Evolutionary conservation across 1,140 invertebrate species (phyloP), one percentile per base, ranked within the genome.

Genomic region (Drosophila kanapiae): DNA sequence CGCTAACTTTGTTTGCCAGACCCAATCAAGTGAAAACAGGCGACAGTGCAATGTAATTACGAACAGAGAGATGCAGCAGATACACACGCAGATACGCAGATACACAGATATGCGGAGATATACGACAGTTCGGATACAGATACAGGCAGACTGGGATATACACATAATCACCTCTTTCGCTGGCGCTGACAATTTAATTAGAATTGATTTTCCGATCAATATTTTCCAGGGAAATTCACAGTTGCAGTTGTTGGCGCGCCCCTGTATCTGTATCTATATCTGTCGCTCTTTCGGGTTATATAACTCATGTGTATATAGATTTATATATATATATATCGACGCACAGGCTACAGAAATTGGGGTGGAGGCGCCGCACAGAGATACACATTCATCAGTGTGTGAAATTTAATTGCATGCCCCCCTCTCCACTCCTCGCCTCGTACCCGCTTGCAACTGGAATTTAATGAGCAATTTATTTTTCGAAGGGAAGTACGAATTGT

Each of bases 131-230:
- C 23, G 53, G 63, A 68, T 54, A 38, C 38, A 70, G 43, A 58
- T 31, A 65, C 48, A 40, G 18, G 58, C 56, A 54, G 60, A 57
- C 40, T 42, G 48, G 57, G 54, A 49, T 2, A 29, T 62, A 81
- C 62, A 72, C 79, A 82, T 86, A 86, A 86, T 86, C 75, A 82
- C 78, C 78, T 85, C 79, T 68, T 69, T 72, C 31, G 53, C 53
- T 81, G 59, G 48, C 75, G 80, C 80, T 80, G 82, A 83, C 82
- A 91, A 91, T 91, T 91, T 91, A 91, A 91, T 91, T 91, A 91
- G 82, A 91, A 91, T 91, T 91, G 87, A 91, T 91, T 91, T 91
- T 91, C 70, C 70, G 87, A 83, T 91, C 87, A 82, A 91, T 91
- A 91, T 78, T 91, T 91, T 86, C 87, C 82, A 91, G 82, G 80